Percentiles rank a stretch among this genome's conserved stretches.
Evolutionary conservation across 2,888 invertebrate genomes (phyloP).

Genomic region (Dryococelus australis): DNA sequence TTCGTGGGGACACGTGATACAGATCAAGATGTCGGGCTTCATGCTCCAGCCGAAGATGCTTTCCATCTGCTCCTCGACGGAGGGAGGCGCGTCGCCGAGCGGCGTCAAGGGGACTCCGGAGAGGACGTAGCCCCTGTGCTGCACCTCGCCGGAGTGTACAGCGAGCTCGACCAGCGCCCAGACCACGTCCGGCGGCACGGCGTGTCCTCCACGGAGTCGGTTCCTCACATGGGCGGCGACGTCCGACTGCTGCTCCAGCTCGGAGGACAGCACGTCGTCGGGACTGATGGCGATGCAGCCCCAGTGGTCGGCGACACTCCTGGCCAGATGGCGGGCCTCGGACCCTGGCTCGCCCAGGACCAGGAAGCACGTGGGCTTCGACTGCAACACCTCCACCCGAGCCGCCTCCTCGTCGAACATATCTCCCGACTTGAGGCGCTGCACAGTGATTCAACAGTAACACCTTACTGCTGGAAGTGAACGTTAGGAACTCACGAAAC

Average conservation of each 20-base stretch:
- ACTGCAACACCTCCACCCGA: background rate
- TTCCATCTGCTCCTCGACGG: constrained; percentile 18
- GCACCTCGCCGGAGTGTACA: background rate
- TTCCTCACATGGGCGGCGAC: background rate
- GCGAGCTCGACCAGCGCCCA: background rate
- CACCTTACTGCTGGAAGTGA: background rate
- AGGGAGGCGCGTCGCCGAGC: background rate
- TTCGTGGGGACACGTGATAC: background rate
- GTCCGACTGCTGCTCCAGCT: background rate
- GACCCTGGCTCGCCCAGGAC: background rate
- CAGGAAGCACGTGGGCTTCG: background rate
- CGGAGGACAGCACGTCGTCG: background rate
- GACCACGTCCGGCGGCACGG: background rate
- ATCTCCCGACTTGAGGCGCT: constrained; percentile 12
- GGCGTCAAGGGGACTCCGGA: background rate
- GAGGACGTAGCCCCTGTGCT: constrained; percentile 16
- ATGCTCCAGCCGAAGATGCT: background rate
- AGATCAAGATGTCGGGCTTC: background rate
- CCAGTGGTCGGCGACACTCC: background rate
- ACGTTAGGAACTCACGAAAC: background rate
- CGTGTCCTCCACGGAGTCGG: background rate
- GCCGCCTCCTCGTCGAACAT: constrained; percentile 20
- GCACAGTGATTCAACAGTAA: background rate
- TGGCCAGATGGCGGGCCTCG: background rate
- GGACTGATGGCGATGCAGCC: background rate